Evolutionary conservation across 2,888 invertebrate species (phyloP).

Genomic region (Spatulosminthurus flaviceps): DNA sequence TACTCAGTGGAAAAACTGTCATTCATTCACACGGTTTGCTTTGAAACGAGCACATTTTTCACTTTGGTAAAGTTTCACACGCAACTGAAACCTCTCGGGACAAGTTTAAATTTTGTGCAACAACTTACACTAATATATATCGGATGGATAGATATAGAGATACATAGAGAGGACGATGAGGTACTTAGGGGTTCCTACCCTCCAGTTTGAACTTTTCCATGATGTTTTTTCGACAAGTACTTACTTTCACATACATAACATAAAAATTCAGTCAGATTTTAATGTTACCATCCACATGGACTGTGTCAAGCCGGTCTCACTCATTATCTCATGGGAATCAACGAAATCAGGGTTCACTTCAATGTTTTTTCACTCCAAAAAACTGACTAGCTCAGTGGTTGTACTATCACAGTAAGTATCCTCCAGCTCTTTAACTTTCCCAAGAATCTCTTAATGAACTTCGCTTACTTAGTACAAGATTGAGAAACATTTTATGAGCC

Average conservation of each 20-base stretch:
- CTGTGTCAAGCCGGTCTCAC: constrained; percentile 29
- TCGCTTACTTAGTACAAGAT: background rate
- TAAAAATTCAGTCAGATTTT: background rate
- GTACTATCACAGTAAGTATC: no score
- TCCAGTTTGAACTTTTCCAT: background rate
- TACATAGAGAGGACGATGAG: no score
- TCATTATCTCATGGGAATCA: constrained; percentile 32
- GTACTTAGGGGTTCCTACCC: background rate
- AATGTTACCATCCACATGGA: constrained; percentile 28
- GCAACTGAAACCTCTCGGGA: constrained; percentile 27
- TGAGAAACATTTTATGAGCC: background rate
- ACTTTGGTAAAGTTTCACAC: constrained; percentile 42
- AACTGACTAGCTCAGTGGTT: no score
- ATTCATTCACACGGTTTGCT: constrained; percentile 45
- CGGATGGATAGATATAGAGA: no score
- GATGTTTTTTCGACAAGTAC: background rate
- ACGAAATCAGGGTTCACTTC: constrained; percentile 25
- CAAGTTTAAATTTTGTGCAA: background rate
- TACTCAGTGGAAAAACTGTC: constrained; percentile 37
- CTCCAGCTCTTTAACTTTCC: constrained; percentile 35
- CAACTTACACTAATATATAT: background rate
- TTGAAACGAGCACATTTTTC: constrained; percentile 31
- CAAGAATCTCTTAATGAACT: constrained; percentile 21
- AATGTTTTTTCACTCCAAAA: constrained; percentile 6
- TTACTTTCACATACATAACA: background rate